These are phyloP conservation scores for Phenacoccus solenopsis DNA, from an alignment of 1,140 invertebrate species.

Conservation along the genomic window DNA sequence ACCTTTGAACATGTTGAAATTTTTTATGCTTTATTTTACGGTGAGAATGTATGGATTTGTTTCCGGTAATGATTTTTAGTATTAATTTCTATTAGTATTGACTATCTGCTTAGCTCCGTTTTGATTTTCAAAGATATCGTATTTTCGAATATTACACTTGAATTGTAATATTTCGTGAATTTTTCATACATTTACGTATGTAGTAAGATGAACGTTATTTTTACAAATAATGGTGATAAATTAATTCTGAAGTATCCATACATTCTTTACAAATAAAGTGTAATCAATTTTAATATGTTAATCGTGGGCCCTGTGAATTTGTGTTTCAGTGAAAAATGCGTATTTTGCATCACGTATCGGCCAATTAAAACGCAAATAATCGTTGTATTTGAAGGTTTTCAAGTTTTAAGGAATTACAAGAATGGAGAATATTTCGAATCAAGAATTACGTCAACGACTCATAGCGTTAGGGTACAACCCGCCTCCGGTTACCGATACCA, in stretches of 20 bases:
- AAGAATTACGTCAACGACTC: slow-evolving; percentile 18
- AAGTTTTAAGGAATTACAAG: background rate
- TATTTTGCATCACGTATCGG: background rate
- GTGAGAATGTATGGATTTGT: slow-evolving; percentile 12
- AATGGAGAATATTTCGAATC: slow-evolving; percentile 8
- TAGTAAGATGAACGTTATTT: no score
- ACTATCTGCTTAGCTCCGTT: background rate
- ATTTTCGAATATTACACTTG: no score
- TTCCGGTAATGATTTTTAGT: background rate
- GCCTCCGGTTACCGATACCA: slow-evolving; percentile 19
- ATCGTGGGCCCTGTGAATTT: background rate
- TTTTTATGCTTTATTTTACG: slow-evolving; percentile 8
- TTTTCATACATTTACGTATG: no score
- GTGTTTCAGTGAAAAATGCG: slow-evolving; percentile 5
- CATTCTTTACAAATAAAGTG: slow-evolving; percentile 6
- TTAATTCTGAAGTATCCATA: slow-evolving; percentile 6
- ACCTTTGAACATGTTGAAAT: background rate
- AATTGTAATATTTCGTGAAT: no score
- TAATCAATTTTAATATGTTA: slow-evolving; percentile 13
- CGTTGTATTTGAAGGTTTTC: background rate
- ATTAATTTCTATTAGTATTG: slow-evolving; percentile 10
- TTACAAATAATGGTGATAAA: no score
- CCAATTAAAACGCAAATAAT: no score
- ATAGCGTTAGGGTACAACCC: background rate
- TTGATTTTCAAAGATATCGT: background rate